These are phyloP conservation scores for Drosophila anomalipes DNA, from an alignment of 2,888 invertebrate genomes.

Conservation along the genomic window DNA sequence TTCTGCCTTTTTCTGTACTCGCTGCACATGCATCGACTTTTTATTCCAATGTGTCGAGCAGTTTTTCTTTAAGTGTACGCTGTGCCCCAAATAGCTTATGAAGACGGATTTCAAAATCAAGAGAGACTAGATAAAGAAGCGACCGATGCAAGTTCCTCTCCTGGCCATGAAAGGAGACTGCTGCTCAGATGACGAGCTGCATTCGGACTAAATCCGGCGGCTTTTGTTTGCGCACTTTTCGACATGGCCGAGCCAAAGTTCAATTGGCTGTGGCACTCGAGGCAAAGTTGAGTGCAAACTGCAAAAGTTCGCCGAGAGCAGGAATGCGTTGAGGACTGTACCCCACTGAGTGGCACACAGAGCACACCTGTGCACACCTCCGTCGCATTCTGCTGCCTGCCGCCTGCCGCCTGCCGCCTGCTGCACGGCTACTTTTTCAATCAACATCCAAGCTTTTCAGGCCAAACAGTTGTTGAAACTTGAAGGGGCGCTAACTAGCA, in stretches of 20 bases:
- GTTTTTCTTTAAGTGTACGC: slow-evolving; percentile 50
- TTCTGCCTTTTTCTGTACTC: slow-evolving; percentile 20
- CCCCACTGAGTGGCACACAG: slow-evolving; percentile 6
- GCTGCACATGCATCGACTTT: slow-evolving; percentile 24
- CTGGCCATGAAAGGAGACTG: slow-evolving; percentile 16
- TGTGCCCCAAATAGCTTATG: slow-evolving; percentile 38
- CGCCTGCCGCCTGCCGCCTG: background rate
- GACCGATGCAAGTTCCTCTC: slow-evolving; percentile 3
- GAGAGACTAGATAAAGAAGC: background rate
- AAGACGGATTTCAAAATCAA: slow-evolving; percentile 16
- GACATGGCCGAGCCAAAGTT: slow-evolving; percentile 25
- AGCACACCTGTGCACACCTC: slow-evolving; percentile 7
- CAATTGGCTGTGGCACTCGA: slow-evolving; percentile 41
- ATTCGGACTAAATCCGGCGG: slow-evolving; percentile 6
- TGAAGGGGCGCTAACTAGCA: slow-evolving; percentile 63
- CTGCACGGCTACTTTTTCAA: slow-evolving; percentile 8
- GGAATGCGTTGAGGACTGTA: slow-evolving; percentile 3
- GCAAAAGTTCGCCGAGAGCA: slow-evolving; percentile 29
- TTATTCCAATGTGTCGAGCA: slow-evolving; percentile 28
- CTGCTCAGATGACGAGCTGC: slow-evolving; percentile 27
- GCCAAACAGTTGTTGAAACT: slow-evolving; percentile 37
- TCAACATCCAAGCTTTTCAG: slow-evolving; percentile 30
- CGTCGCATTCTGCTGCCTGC: background rate
- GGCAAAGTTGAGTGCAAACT: slow-evolving; percentile 33
- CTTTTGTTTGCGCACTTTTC: slow-evolving; percentile 33